Evolutionary conservation across 2,888 invertebrate species (phyloP), one percentile per base, ranked within the genome.

Genomic region (Amphipoea oculea): DNA sequence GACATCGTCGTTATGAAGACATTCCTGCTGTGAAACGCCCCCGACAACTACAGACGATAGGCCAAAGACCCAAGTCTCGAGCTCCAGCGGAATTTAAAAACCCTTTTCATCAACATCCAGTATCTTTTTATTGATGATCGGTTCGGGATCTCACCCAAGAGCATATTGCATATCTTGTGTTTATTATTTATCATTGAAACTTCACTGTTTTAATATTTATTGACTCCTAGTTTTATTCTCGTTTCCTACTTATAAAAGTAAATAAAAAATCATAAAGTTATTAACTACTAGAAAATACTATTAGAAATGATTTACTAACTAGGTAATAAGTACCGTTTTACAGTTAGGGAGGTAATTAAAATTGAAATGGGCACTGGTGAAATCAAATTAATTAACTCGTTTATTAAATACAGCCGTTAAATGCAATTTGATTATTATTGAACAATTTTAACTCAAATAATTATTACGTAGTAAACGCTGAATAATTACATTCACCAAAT

Each of bases 1-100:
- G 90, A 88, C 86, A 86, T 81, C 86, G 88, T 87, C 84, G 87
- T 82, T 88, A 89, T 90, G 87, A 89, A 90, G 89, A 90, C 87
- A 90, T 90, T 89, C 81, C 76, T 71, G 82, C 63, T 48, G 77
- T 17, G 76, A 42, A 75, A 76, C 85, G 86, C 88, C 84, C 80
- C 79, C 85, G 67, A 78, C 78, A 57, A 48, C 75, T 68, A 63
- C 78, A 76, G 74, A 23, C 54, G 70, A 77, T 75, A 42, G 17
- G n/a, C 63, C 54, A 7, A 12, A 3, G 6, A 1, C 66, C 11
- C 69, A 60, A 83, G 63, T 40, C 60, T 73, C 3, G 20, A 67
- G 70, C 73, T 36, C 1, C 9, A 36, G 74, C 83, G 66, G 23
- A 11, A 4, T 48, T 45, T 20, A 1, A 11, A 48, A 20, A 29